Percentiles rank a stretch among this genome's conserved stretches.
Conservation (phyloP, 64 coral and sea anemone genomes). For the Platygyra sinensis region DNA sequence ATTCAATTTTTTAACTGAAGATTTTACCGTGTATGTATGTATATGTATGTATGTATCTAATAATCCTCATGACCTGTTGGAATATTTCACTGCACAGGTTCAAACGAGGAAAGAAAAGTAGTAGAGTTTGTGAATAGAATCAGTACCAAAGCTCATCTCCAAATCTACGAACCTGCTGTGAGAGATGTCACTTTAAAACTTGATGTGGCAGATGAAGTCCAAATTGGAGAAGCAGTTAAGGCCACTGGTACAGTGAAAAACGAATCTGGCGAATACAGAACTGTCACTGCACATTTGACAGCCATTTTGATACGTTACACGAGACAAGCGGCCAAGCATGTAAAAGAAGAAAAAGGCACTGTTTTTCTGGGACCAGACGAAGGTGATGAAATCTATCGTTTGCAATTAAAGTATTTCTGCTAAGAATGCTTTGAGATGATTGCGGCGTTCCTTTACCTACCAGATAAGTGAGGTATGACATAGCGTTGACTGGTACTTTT, state of each 20-base stretch:
- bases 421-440: too few species aligned
- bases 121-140: constrained; percentile 47
- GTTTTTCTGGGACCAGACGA: background rate
- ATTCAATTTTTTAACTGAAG: too few species aligned
- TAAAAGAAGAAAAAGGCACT: background rate
- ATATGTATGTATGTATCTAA: too few species aligned
- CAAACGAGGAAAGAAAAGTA: constrained; percentile 43
- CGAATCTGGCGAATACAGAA: constrained; percentile 41
- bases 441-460: too few species aligned
- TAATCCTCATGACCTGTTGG: too few species aligned
- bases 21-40: too few species aligned
- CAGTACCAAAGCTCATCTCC: constrained; percentile 25
- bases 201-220: background rate
- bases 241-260: constrained; percentile 12
- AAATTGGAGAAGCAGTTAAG: constrained; percentile 29
- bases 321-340: constrained; percentile 4
- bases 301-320: constrained; percentile 45
- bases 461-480: too few species aligned
- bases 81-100: background rate
- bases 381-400: background rate
- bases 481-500: too few species aligned
- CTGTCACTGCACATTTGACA: constrained; percentile 5
- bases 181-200: constrained; percentile 26
- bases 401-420: too few species aligned
- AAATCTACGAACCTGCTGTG: constrained; percentile 14